phyloP scores from a whole-genome alignment of 2,888 invertebrate species.

The Macrosoma leucophasiata region DNA sequence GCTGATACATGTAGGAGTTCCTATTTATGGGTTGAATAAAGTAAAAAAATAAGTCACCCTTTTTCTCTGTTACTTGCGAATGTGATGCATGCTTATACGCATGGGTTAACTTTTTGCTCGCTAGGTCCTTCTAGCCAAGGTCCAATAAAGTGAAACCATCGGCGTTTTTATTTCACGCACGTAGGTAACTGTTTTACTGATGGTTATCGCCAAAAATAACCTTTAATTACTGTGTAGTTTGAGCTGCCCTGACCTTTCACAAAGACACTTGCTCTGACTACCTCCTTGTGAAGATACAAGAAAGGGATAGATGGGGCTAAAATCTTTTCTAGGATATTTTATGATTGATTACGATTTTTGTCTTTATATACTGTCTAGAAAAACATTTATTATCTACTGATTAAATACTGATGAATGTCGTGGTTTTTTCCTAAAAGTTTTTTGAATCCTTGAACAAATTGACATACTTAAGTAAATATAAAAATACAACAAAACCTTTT shows the following conservation, averaged over 20 bases:
- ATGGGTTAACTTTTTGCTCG: constrained; percentile 53
- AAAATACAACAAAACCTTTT: too few relatives aligned
- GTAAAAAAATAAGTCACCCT: too few relatives aligned
- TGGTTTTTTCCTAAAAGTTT: too few relatives aligned
- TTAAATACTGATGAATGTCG: too few relatives aligned
- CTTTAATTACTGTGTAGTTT: constrained; percentile 74
- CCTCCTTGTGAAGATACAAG: constrained; percentile 41
- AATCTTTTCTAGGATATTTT: constrained; percentile 6
- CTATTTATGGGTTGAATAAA: too few relatives aligned
- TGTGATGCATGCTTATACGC: too few relatives aligned
- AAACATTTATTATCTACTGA: too few relatives aligned
- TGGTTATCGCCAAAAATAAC: constrained; percentile 75
- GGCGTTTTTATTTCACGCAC: constrained; percentile 63
- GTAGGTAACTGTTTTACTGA: constrained; percentile 71
- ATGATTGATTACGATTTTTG: not conserved
- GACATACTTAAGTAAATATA: too few relatives aligned
- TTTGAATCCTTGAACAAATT: too few relatives aligned
- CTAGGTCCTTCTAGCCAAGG: constrained; percentile 57
- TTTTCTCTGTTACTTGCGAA: too few relatives aligned
- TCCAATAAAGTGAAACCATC: constrained; percentile 50
- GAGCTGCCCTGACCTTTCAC: constrained; percentile 71
- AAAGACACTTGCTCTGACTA: constrained; percentile 48
- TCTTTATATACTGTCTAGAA: not conserved
- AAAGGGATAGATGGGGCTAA: constrained; percentile 39
- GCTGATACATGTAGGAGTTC: constrained; percentile 2